Evolutionary conservation across 1,140 invertebrate genomes (phyloP).

Genomic region (Diprion similis): DNA sequence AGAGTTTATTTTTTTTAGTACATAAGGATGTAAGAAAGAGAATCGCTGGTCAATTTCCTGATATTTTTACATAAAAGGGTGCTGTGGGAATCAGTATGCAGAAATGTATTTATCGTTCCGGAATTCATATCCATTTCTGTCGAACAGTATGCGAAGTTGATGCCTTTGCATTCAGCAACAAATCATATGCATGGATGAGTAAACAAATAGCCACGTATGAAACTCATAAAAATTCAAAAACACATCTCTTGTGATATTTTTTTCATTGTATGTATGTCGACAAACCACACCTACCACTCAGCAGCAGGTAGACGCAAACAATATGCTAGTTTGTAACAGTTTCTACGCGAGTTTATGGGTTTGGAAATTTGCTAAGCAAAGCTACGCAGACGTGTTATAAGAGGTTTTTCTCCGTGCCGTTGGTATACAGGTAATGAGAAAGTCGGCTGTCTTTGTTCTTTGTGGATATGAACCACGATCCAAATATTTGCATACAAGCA

Average conservation of each 20-base stretch:
- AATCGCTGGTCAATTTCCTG: background rate
- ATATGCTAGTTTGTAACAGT: background rate
- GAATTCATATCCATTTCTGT: background rate
- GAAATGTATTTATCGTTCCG: background rate
- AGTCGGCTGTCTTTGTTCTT: background rate
- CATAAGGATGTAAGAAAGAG: background rate
- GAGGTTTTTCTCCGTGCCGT: background rate
- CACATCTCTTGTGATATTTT: background rate
- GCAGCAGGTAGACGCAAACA: background rate
- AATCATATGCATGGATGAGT: background rate
- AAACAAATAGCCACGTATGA: background rate
- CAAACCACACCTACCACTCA: background rate
- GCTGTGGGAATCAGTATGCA: too few relatives aligned
- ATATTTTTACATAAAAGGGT: background rate
- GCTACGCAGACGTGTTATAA: background rate
- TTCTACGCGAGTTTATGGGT: background rate
- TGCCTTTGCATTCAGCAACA: background rate
- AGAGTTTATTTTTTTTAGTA: background rate
- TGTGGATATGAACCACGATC: too few relatives aligned
- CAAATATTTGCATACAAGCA: too few relatives aligned
- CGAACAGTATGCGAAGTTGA: background rate
- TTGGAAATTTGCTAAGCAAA: constrained; percentile 2
- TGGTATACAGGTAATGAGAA: background rate
- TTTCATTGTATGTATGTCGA: background rate
- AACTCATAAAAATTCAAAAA: background rate